A percentile compares a stretch with the other conserved stretches of the same genome.
phyloP scores from a whole-genome alignment of 2,888 invertebrate species.

The Timema cristinae region DNA sequence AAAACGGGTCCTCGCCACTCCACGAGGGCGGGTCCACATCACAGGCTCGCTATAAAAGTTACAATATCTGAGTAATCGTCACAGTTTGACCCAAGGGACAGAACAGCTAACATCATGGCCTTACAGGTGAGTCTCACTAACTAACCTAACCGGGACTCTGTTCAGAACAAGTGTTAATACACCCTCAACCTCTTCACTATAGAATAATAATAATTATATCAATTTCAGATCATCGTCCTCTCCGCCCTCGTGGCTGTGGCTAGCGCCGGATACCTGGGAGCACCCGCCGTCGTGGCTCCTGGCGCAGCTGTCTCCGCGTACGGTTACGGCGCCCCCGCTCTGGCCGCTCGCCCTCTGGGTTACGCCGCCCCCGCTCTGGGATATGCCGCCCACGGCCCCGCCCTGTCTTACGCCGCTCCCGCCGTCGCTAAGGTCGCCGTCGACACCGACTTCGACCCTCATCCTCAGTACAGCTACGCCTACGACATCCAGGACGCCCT shows the following conservation, averaged over 20 bases:
- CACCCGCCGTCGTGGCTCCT: constrained; percentile 26
- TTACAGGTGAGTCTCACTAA: too few relatives aligned
- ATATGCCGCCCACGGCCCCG: constrained; percentile 23
- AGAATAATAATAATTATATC: too few relatives aligned
- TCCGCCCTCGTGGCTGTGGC: constrained; percentile 34
- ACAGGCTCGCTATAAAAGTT: too few relatives aligned
- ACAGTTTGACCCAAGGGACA: too few relatives aligned
- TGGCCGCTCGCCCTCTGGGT: constrained; percentile 21
- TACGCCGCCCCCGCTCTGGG: constrained; percentile 17
- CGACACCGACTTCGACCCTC: constrained; percentile 33
- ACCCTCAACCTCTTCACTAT: too few relatives aligned
- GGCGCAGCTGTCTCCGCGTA: constrained; percentile 18
- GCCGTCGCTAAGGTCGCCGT: constrained; percentile 17
- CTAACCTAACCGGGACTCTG: too few relatives aligned
- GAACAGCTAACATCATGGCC: too few relatives aligned
- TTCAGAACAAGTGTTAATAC: too few relatives aligned
- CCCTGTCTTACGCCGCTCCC: constrained; percentile 18
- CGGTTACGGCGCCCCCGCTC: constrained; percentile 27
- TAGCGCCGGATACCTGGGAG: constrained; percentile 25
- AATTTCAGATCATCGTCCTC: constrained; percentile 32
- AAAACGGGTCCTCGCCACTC: too few relatives aligned
- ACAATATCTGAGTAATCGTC: too few relatives aligned
- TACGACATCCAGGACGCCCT: constrained; percentile 33
- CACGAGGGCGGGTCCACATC: too few relatives aligned
- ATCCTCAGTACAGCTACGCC: constrained; percentile 30